These are phyloP conservation scores for Drosophila auraria DNA, from an alignment of 1,140 invertebrate genomes.

Conservation along the genomic window DNA sequence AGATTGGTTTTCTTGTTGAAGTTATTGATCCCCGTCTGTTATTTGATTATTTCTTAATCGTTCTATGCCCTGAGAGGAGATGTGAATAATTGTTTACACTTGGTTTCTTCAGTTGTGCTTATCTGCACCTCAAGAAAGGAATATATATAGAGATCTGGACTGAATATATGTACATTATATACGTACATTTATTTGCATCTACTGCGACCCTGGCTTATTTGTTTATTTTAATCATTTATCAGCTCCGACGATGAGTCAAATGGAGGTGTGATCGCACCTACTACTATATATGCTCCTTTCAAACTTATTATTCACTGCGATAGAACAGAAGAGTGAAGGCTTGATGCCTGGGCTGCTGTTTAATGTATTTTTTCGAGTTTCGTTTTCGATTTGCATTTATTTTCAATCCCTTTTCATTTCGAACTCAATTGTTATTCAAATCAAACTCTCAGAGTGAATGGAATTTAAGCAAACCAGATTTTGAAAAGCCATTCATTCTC, in stretches of 20 bases:
- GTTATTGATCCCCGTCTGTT: not conserved
- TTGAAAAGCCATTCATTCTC: no score
- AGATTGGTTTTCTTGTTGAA: not conserved
- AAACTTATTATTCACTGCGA: not conserved
- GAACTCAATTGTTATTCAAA: not conserved
- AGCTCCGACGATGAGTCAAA: conserved; percentile 19
- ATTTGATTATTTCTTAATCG: not conserved
- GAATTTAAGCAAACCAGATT: not conserved
- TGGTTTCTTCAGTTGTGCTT: not conserved
- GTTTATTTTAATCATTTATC: conserved; percentile 19
- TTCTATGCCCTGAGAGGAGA: not conserved
- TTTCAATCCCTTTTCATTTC: not conserved
- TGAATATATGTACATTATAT: not conserved
- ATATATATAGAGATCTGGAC: not conserved
- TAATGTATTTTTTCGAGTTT: conserved; percentile 1
- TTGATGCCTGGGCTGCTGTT: not conserved
- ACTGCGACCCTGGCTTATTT: conserved; percentile 11
- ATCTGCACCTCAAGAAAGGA: not conserved
- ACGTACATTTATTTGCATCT: conserved; percentile 9
- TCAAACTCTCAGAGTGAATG: not conserved
- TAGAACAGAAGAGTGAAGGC: not conserved
- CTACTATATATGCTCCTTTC: not conserved
- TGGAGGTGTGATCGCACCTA: not conserved
- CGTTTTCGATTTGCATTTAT: conserved; percentile 10
- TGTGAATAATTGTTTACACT: conserved; percentile 11